Conservation (phyloP, 2,888 invertebrate species). For the Lypha dubia region DNA sequence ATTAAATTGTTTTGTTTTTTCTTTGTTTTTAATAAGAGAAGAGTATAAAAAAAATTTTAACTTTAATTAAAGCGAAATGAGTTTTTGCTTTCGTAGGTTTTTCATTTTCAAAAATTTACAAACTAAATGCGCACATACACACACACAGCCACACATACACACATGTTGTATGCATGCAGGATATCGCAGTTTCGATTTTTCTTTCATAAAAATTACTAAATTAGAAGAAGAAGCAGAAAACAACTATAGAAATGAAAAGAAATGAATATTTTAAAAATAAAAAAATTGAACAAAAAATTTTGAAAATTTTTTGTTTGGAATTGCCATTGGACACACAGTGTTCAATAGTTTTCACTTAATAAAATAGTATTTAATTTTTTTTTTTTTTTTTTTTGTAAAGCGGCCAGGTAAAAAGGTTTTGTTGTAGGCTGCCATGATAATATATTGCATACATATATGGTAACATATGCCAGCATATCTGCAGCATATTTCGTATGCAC, state of each 20-base stretch:
- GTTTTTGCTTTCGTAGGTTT: conserved; percentile 40
- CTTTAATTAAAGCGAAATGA: conserved; percentile 45
- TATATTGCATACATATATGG: too few species aligned
- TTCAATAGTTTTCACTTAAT: conserved; percentile 45
- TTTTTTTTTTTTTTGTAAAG: conserved; percentile 48
- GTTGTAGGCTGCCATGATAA: too few species aligned
- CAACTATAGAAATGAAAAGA: conserved; percentile 17
- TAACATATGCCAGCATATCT: too few species aligned
- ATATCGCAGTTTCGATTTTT: conserved; percentile 69
- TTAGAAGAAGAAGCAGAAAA: too few species aligned
- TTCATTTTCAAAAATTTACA: conserved; percentile 57
- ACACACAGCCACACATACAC: too few species aligned
- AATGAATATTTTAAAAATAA: conserved; percentile 32
- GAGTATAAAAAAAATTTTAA: conserved; percentile 14
- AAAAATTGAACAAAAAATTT: conserved; percentile 61
- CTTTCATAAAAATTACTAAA: conserved; percentile 46
- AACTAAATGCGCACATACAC: conserved; percentile 65
- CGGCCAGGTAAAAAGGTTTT: too few species aligned
- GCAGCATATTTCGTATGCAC: too few species aligned
- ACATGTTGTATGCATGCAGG: conserved; percentile 32
- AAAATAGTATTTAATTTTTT: not conserved
- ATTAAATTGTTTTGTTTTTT: too few species aligned
- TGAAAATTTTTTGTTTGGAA: conserved; percentile 53
- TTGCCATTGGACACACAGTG: conserved; percentile 56
- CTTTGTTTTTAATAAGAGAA: conserved; percentile 11